Evolutionary conservation across 2,888 invertebrate species (phyloP).

Genomic region (Caradrina clavipalpis): DNA sequence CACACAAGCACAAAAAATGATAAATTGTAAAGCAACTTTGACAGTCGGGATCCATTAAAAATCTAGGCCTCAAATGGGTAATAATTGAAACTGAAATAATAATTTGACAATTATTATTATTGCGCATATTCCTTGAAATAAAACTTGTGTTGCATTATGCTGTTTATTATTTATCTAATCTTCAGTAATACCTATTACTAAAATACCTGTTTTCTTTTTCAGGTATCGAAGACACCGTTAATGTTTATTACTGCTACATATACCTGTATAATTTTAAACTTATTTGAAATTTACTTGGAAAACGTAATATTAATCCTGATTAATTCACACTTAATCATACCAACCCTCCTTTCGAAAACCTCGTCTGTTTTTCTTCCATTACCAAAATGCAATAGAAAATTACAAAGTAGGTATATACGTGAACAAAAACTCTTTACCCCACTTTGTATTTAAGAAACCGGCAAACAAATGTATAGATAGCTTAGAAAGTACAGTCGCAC

Average conservation of each 20-base stretch:
- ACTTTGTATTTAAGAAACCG: conserved; percentile 64
- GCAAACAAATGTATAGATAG: conserved; percentile 67
- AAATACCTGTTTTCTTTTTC: background rate
- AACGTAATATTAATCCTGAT: conserved; percentile 27
- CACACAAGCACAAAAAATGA: too few relatives aligned
- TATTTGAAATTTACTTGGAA: conserved; percentile 14
- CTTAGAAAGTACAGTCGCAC: conserved; percentile 81
- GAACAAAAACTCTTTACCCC: conserved; percentile 66
- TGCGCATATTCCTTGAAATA: too few relatives aligned
- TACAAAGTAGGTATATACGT: conserved; percentile 49
- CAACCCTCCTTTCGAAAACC: conserved; percentile 26
- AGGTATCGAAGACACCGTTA: background rate
- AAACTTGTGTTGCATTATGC: too few relatives aligned
- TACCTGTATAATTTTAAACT: too few relatives aligned
- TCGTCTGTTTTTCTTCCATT: conserved; percentile 55
- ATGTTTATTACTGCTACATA: background rate
- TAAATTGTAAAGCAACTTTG: too few relatives aligned
- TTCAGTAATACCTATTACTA: background rate
- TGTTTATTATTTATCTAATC: too few relatives aligned
- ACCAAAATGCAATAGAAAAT: conserved; percentile 51
- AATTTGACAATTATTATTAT: too few relatives aligned
- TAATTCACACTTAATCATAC: conserved; percentile 43
- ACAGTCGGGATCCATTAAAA: too few relatives aligned
- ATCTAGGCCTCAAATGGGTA: too few relatives aligned
- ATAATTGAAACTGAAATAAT: too few relatives aligned